A percentile compares a stretch with the other conserved stretches of the same genome.
These are phyloP conservation scores for Morelia viridis DNA, from an alignment of 2,797 vertebrate species.

Conservation along the genomic window DNA sequence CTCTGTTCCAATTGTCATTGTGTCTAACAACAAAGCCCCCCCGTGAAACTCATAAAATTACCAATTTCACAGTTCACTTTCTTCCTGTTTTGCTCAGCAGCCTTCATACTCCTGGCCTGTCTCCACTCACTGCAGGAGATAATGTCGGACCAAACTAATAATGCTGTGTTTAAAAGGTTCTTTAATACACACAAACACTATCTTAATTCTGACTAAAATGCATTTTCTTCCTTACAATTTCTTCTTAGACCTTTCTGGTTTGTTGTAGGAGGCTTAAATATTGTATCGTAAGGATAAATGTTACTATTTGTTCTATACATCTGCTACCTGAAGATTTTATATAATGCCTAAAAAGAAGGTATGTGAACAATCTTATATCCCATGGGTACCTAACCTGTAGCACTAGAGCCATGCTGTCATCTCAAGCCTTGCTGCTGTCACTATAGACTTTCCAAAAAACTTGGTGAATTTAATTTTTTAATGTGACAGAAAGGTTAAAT, in stretches of 20 bases:
- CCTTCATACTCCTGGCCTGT: conserved; percentile 81
- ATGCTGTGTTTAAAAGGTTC: conserved; percentile 69
- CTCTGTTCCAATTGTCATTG: conserved; percentile 77
- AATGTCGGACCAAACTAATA: conserved; percentile 78
- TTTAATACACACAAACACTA: conserved; percentile 70
- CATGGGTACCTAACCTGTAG: background rate
- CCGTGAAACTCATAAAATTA: conserved; percentile 83
- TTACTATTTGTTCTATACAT: background rate
- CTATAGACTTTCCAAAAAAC: background rate
- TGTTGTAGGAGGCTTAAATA: background rate
- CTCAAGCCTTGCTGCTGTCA: background rate
- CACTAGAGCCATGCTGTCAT: background rate
- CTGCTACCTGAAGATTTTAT: background rate
- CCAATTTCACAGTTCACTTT: conserved; percentile 86
- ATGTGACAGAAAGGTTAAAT: background rate
- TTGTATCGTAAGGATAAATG: background rate
- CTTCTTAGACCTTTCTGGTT: conserved; percentile 35
- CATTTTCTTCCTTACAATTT: conserved; percentile 65
- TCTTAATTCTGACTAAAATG: conserved; percentile 69
- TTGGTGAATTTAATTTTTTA: background rate
- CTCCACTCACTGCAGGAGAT: conserved; percentile 81
- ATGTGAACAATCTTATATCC: conserved; percentile 47
- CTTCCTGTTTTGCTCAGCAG: conserved; percentile 82
- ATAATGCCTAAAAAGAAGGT: background rate
- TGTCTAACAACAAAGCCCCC: conserved; percentile 81